phyloP scores from a whole-genome alignment of 2,113 vertebrate species.

The Sigmodon hispidus region DNA sequence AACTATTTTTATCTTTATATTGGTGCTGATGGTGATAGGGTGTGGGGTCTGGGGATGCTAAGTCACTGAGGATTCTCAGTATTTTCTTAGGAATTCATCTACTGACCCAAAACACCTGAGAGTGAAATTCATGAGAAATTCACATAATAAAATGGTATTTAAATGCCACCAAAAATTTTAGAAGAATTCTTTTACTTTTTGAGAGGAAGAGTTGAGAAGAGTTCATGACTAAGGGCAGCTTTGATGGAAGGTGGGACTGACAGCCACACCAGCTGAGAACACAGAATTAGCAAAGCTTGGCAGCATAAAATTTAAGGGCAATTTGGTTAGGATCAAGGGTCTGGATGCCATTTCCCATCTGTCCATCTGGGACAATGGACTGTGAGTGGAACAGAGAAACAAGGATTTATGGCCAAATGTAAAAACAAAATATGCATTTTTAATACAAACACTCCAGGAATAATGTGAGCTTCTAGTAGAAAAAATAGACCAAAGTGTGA shows the following conservation, averaged over 20 bases:
- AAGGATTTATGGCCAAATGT: constrained; percentile 12
- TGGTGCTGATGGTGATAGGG: background rate
- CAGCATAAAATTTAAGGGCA: background rate
- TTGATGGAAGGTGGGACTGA: background rate
- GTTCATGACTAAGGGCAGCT: background rate
- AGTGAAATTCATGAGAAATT: background rate
- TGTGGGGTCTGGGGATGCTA: background rate
- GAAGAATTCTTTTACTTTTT: background rate
- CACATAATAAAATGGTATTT: background rate
- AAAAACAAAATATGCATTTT: background rate
- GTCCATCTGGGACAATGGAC: background rate
- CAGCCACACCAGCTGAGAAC: background rate
- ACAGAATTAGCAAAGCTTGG: background rate
- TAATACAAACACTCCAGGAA: background rate
- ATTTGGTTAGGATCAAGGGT: background rate
- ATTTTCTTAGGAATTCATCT: background rate
- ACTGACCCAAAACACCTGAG: constrained; percentile 31
- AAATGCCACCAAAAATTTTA: constrained; percentile 30
- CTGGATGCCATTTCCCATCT: background rate
- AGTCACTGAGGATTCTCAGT: background rate
- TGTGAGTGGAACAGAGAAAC: background rate
- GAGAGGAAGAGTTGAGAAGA: background rate
- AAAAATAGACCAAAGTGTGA: background rate
- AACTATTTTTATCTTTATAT: background rate
- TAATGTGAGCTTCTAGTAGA: background rate